Conservation (phyloP, 2,888 invertebrate species). For the Cancer borealis region DNA sequence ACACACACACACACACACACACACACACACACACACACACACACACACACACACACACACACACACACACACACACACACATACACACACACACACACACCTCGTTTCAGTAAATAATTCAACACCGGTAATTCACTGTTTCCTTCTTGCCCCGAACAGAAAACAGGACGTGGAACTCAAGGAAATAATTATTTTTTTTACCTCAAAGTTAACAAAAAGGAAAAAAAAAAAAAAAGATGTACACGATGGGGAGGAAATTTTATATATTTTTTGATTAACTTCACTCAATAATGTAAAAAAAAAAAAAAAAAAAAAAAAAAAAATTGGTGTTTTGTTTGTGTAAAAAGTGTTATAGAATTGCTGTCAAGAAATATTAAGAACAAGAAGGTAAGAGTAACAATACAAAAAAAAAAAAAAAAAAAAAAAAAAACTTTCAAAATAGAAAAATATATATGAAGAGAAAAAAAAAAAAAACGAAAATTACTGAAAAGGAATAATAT, state of each 20-base stretch:
- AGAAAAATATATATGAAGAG: background rate
- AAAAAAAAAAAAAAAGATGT: background rate
- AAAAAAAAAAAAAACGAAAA: background rate
- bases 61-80: slow-evolving; percentile 54
- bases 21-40: background rate
- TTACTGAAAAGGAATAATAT: background rate
- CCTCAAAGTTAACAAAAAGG: background rate
- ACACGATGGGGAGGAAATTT: background rate
- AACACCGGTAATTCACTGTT: background rate
- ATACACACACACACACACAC: slow-evolving; percentile 24
- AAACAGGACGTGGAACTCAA: no score
- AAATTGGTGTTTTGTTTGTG: no score
- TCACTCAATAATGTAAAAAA: no score
- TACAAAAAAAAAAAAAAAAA: background rate
- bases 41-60: slow-evolving; percentile 40
- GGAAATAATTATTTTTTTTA: no score
- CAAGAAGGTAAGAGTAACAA: background rate
- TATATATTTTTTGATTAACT: background rate
- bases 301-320: no score
- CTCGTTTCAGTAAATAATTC: background rate
- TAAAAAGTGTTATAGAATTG: no score
- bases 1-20: slow-evolving; percentile 39
- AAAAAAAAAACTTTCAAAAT: background rate
- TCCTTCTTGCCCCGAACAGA: no score
- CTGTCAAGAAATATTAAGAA: background rate